phyloP scores from a whole-genome alignment of 2,113 vertebrate species.

The Athene cunicularia region DNA sequence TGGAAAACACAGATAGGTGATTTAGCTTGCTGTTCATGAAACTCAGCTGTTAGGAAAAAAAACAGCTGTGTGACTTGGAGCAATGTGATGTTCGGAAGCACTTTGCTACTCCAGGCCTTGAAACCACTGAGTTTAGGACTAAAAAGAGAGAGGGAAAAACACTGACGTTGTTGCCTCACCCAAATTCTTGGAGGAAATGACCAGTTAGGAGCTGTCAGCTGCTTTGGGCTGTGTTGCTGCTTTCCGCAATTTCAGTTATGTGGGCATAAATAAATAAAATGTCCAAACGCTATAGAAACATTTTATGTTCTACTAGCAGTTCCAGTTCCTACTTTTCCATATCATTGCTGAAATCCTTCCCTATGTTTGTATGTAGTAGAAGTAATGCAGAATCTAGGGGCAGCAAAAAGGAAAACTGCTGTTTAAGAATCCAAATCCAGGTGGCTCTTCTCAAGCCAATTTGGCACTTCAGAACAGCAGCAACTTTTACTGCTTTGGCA shows the following conservation, averaged over 20 bases:
- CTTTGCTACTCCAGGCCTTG: not conserved
- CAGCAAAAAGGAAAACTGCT: not conserved
- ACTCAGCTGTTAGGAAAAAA: not conserved
- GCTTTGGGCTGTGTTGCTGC: not conserved
- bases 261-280: not conserved
- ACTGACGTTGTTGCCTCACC: not conserved
- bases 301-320: not conserved
- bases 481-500: not conserved
- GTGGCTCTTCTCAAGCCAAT: not conserved
- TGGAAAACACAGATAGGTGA: not conserved
- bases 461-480: conserved; percentile 1
- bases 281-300: not conserved
- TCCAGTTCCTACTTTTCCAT: not conserved
- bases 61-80: not conserved
- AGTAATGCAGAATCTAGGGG: not conserved
- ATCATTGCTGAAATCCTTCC: not conserved
- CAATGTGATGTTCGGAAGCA: not conserved
- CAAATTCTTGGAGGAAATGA: not conserved
- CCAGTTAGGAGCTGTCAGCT: not conserved
- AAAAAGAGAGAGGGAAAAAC: not conserved
- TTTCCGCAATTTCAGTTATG: not conserved
- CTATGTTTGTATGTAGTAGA: not conserved
- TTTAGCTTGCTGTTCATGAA: not conserved
- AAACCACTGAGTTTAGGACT: not conserved
- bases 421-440: not conserved